phyloP scores from a whole-genome alignment of 2,113 vertebrate genomes.

The Falcunculus frontatus region DNA sequence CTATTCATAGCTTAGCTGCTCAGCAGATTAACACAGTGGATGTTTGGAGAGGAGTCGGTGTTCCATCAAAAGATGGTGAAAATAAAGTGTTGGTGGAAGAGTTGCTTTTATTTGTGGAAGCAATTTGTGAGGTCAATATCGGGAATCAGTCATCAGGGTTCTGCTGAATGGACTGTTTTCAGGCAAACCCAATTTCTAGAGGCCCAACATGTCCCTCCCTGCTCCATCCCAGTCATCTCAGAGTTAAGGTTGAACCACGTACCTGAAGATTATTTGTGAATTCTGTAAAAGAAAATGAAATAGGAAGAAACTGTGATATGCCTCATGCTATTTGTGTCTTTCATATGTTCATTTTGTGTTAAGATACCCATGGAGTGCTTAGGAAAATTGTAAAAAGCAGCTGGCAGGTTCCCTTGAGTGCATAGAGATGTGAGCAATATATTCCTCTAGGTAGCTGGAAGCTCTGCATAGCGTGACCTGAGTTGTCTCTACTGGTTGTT shows the following conservation, averaged over 20 bases:
- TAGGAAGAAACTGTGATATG: not conserved
- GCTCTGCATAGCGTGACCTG: not conserved
- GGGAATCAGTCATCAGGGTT: accelerated
- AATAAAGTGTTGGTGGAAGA: not conserved
- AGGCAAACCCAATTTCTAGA: not conserved
- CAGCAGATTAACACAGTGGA: not conserved
- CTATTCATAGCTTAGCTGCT: not conserved
- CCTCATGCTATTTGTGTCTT: not conserved
- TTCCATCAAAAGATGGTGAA: not conserved
- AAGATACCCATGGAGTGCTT: not conserved
- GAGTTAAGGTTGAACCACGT: not conserved
- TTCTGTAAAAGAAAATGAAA: not conserved
- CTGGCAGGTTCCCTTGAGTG: not conserved
- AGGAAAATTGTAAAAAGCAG: not conserved
- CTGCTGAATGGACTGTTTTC: not conserved
- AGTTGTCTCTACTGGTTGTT: not conserved
- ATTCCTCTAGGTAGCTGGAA: not conserved
- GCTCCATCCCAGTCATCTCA: not conserved
- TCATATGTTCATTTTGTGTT: not conserved
- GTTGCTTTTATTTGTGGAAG: not conserved
- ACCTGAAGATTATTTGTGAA: not conserved
- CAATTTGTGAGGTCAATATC: not conserved
- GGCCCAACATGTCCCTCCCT: not conserved
- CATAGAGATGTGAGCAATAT: accelerated
- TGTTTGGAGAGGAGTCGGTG: not conserved